Conservation (phyloP, 2,888 invertebrate species). For the Crepidodera aurea region DNA sequence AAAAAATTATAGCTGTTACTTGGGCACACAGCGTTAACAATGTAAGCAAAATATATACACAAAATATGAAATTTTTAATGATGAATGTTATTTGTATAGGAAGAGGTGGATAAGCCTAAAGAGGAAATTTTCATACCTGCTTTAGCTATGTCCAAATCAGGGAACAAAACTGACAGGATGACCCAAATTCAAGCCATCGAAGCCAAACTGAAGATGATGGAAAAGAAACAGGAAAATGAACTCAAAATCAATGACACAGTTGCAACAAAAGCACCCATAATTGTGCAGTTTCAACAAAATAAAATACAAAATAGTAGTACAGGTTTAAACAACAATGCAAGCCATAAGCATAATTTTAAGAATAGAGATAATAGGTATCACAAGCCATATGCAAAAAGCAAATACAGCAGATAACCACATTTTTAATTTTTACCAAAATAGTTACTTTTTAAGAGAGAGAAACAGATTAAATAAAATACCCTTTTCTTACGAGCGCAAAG, state of each 20-base stretch:
- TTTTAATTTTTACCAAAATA: background rate
- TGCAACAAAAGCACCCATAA: slow-evolving; percentile 71
- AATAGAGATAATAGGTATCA: slow-evolving; percentile 45
- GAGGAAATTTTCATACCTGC: slow-evolving; percentile 81
- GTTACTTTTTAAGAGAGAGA: no score
- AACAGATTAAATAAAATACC: no score
- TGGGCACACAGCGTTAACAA: slow-evolving; percentile 79
- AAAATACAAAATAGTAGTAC: slow-evolving; percentile 38
- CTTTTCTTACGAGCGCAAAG: no score
- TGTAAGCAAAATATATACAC: slow-evolving; percentile 60
- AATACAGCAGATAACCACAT: slow-evolving; percentile 31
- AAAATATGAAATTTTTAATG: background rate
- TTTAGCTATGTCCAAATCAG: slow-evolving; percentile 70
- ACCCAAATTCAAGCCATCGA: slow-evolving; percentile 89
- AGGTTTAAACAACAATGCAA: slow-evolving; percentile 11
- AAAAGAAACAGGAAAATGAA: slow-evolving; percentile 72
- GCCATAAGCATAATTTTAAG: slow-evolving; percentile 27
- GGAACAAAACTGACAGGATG: slow-evolving; percentile 75
- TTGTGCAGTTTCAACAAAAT: slow-evolving; percentile 70
- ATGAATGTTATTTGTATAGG: slow-evolving; percentile 63
- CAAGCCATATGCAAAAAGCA: slow-evolving; percentile 47
- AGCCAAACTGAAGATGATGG: slow-evolving; percentile 84
- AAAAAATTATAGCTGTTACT: slow-evolving; percentile 79
- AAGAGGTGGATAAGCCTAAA: slow-evolving; percentile 78
- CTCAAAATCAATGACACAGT: slow-evolving; percentile 78